Conservation (phyloP, 2,113 vertebrate species). For the Psilopsiagon aurifrons region DNA sequence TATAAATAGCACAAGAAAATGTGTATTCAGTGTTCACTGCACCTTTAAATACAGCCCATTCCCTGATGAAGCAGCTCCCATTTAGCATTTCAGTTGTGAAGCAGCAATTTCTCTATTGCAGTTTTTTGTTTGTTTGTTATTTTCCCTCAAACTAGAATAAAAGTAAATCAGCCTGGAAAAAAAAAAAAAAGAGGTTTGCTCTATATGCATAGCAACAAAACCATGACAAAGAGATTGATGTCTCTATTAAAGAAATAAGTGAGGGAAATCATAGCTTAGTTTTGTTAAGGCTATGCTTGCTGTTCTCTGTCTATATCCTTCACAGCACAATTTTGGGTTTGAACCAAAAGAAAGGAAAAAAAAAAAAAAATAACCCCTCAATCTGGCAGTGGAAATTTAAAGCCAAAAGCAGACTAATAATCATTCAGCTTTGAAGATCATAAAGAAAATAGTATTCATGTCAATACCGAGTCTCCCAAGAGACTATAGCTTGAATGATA, state of each 20-base stretch:
- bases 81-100: background rate
- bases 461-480: background rate
- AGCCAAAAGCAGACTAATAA: background rate
- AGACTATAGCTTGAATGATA: background rate
- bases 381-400: background rate
- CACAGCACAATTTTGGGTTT: background rate
- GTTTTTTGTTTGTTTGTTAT: background rate
- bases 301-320: background rate
- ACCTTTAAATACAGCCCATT: background rate
- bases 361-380: background rate
- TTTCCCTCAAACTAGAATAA: background rate
- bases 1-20: background rate
- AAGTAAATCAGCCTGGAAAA: background rate
- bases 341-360: background rate
- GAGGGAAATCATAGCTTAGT: slow-evolving; percentile 20
- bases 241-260: slow-evolving; percentile 37
- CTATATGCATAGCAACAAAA: background rate
- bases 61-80: background rate
- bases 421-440: background rate
- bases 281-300: background rate
- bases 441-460: background rate
- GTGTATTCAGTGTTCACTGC: background rate
- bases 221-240: slow-evolving; percentile 38
- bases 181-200: background rate
- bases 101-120: background rate